Evolutionary conservation across 2,113 vertebrate genomes (phyloP), one percentile per base, ranked within the genome.

Genomic region (Anarrhichthys ocellatus): DNA sequence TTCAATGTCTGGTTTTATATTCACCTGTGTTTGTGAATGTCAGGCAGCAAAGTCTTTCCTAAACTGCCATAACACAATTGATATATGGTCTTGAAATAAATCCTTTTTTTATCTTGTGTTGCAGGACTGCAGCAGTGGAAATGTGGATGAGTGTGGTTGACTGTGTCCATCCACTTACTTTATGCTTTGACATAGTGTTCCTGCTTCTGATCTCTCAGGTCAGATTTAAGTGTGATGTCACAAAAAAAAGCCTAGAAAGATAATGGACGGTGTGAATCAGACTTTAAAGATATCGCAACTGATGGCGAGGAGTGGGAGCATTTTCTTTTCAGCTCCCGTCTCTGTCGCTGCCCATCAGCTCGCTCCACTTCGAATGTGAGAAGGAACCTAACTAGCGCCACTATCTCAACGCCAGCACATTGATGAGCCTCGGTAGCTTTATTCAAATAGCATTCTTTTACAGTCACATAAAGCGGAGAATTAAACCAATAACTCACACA

Each of bases 401-500:
- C 80, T 74, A 75, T 69, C 86, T 90, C 81, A 70, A 73, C 67
- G 56, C 46, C 38, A 80, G 38, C 36, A 84, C 59, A 87, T 90
- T 90, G 80, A 90, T 52, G 90, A 85, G 81, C 65, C 78, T 68
- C 80, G 1, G 85, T 72, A 20, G 78, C 72, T 84, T 91, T 75
- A 82, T 90, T 87, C 78, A 87, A 89, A 91, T 83, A 71, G 32
- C 69, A 15, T 80, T 87, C 75, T 86, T 86, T 89, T 81, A 89
- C 69, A 56, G 68, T 66, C 72, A 18, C 83, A 80, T 90, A 89
- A 91, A 89, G 54, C 29, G 56, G 34, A 0, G 66, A 92, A 92
- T 89, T 89, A 88, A 93, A 91, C 50, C 66, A 50, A 80, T 91
- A 87, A 84, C 58, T 93, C 91, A 81, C 20, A 54, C 29, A 8